These are phyloP conservation scores for Drosophila vallismaia DNA, from an alignment of 2,888 invertebrate species.

Conservation along the genomic window DNA sequence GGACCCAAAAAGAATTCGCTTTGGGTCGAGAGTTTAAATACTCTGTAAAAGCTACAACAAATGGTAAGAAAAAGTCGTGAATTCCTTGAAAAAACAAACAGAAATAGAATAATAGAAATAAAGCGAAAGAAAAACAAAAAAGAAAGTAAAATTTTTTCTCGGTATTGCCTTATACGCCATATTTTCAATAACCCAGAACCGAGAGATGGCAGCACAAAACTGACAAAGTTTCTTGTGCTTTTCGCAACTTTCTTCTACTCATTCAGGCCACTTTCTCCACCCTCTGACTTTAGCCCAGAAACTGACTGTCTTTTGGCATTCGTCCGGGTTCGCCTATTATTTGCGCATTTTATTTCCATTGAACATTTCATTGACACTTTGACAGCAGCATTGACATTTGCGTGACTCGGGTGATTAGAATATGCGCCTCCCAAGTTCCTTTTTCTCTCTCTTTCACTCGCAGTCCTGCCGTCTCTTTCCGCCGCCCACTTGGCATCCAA, in stretches of 20 bases:
- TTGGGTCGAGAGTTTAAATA: background rate
- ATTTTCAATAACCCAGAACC: constrained; percentile 66
- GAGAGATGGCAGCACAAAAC: constrained; percentile 32
- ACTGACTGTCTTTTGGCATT: constrained; percentile 10
- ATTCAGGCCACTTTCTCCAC: constrained; percentile 19
- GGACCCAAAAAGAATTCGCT: background rate
- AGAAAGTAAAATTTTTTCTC: constrained; percentile 31
- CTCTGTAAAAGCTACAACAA: constrained; percentile 4
- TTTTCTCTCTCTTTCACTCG: constrained; percentile 1
- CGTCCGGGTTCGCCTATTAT: constrained; percentile 48
- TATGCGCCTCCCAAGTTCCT: constrained; percentile 56
- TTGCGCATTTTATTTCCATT: constrained; percentile 77
- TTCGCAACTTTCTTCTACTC: constrained; percentile 62
- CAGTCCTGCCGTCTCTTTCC: constrained; percentile 9
- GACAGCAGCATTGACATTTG: constrained; percentile 79
- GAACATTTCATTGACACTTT: constrained; percentile 80
- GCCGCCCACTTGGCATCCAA: constrained; percentile 16
- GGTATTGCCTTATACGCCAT: constrained; percentile 73
- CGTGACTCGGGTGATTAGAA: constrained; percentile 77
- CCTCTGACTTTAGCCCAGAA: constrained; percentile 5
- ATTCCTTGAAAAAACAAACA: background rate
- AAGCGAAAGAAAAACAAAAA: too few species aligned
- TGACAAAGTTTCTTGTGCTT: constrained; percentile 69
- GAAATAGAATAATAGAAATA: too few species aligned
- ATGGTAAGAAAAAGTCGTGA: background rate